Percentiles rank a stretch among this genome's conserved stretches.
Conservation (phyloP, 1,140 invertebrate species). For the Halesus radiatus region DNA sequence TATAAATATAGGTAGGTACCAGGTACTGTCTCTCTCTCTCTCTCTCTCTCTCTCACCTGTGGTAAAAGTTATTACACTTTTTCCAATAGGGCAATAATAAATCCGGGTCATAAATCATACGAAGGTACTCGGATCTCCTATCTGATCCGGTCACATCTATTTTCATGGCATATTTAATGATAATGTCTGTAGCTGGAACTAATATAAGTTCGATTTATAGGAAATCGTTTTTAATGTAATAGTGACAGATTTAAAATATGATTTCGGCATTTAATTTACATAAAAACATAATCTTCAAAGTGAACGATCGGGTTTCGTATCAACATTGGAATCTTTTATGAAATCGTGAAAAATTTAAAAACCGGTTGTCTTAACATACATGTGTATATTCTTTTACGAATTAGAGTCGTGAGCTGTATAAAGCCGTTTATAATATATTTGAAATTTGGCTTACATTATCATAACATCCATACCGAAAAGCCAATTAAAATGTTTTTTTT, state of each 20-base stretch:
- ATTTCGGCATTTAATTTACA: not conserved
- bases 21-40: not conserved
- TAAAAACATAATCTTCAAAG: too few relatives aligned
- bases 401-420: too few relatives aligned
- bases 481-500: too few relatives aligned
- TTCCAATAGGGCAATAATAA: not conserved
- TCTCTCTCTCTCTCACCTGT: constrained; percentile 1
- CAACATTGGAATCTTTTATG: too few relatives aligned
- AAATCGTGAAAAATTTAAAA: too few relatives aligned
- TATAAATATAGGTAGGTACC: too few relatives aligned
- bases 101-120: constrained; percentile 7
- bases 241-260: not conserved
- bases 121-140: not conserved
- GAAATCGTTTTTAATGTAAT: not conserved
- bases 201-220: not conserved
- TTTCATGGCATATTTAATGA: constrained; percentile 1
- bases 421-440: too few relatives aligned
- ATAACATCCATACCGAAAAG: too few relatives aligned
- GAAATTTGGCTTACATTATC: too few relatives aligned
- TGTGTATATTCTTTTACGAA: too few relatives aligned
- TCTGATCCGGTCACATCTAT: not conserved
- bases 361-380: too few relatives aligned
- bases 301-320: too few relatives aligned
- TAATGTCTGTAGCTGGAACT: not conserved
- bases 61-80: constrained; percentile 30